Base-by-base conservation (phyloP, 2,888 invertebrate species). In the Lamproptera curius region DNA sequence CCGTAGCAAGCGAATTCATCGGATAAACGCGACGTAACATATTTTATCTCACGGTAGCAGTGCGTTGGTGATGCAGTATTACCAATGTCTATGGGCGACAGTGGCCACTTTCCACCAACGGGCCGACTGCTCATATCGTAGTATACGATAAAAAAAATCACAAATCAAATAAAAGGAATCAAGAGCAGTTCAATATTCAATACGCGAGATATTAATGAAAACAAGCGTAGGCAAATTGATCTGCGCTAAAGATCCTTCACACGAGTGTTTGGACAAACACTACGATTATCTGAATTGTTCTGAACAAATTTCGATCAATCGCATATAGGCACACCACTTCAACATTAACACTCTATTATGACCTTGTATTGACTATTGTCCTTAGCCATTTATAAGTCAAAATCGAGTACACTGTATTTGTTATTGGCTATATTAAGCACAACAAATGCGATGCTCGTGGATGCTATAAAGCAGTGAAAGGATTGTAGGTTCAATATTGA, bases 251-350 rank as follows among this genome's bases (percentile, higher is more conserved):
- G 4, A 10, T 4, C 16, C 3, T 26, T 8, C 8, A 15, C 16
- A 14, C 13, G 34, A 35, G 40, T 46, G 35, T 35, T 46, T 26
- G 26, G 34, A 34, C 16, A 20, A 23, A 35, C 26, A 14, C 26
- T 11, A 23, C 23, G 16, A 20, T 34, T 31, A 16, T 16, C 41
- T 42, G 8, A 4, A 20, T 13, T 5, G 42, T 13, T 16, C 40
- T 28, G 11, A 8, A 14, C 13, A 33, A 20, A 3, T 42, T 34
- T 11, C 23, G 23, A 35, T 42, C 5, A 9, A 23, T 15, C 10
- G 42, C 28, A 40, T 40, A 46, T 35, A 46, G 46, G 16, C 23
- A 13, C 26, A 35, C 35, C 40, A 14, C 34, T 47, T 10, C 10
- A 38, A 15, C 20, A 16, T 5, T 6, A 20, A 5, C n/a, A 15